Base-by-base conservation (phyloP, 53 echinoderm and acorn worm genomes). In the Crossaster papposus region DNA sequence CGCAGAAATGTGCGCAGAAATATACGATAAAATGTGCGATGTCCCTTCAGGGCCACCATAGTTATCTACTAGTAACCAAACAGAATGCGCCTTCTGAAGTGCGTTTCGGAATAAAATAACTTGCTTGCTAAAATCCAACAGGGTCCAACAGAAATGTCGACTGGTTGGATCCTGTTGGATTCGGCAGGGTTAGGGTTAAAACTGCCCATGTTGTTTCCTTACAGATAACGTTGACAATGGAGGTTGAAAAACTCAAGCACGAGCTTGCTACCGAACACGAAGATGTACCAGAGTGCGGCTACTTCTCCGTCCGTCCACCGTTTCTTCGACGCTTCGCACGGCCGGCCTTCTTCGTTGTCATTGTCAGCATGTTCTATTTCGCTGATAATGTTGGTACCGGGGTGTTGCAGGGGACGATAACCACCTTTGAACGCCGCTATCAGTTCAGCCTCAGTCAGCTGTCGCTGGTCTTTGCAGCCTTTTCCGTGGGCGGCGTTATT, bases 241-340 rank as follows among this genome's bases (percentile, higher is more conserved):
- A 7, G 4, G 9, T 44, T 44, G 44, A 44, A 44, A 9, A 44
- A 44, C 44, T 9, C 44, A 44, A 68, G 28, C 28, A 28, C 28
- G 11, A 68, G n/a, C 32, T 14, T 8, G 29, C 30, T 17, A 29
- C 32, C n/a, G 20, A 0, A 15, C 31, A 80, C 17, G 80, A 44
- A 55, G 80, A 80, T 54, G 80, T 30, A 30, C 79, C 53, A 2
- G 5, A 14, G 17, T 79, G 79, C 54, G 32, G 54, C 14, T 79
- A 79, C 17, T 20, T 54, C 54, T 80, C 80, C 30, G 8, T 80
- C 62, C 55, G 32, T 4, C 80, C 80, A 5, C 80, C 34, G 80
- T 80, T 55, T 32, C 62, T 80, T 22, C 80, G 58, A 62, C 80
- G 80, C 55, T 80, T 80, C 18, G 80, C 55, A 24, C 80, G 54